Evolutionary conservation across 2,113 vertebrate genomes (phyloP).

Genomic region (Pelobates fuscus): DNA sequence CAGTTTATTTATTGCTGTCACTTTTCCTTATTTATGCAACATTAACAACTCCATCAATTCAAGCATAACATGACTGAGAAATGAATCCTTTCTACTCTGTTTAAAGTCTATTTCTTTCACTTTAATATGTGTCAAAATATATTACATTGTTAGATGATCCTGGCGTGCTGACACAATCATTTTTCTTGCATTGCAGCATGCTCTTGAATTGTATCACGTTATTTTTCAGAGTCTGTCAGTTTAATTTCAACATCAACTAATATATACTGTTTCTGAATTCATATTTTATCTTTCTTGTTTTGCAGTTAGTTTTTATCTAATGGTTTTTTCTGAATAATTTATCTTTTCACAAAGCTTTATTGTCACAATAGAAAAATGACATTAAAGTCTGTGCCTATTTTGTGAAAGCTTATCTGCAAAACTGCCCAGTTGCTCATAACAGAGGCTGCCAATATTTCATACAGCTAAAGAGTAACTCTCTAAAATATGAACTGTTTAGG

Average conservation of each 20-base stretch:
- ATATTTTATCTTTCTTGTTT: neutral
- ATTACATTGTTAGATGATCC: neutral
- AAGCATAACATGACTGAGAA: neutral
- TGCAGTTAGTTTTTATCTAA: neutral
- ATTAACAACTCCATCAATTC: neutral
- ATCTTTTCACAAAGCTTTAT: no score
- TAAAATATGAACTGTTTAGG: no score
- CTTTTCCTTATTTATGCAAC: no score
- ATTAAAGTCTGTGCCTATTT: no score
- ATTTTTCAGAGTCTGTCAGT: neutral
- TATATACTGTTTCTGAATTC: neutral
- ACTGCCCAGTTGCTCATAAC: no score
- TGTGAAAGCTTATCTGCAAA: no score
- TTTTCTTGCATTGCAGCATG: neutral
- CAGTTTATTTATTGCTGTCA: no score
- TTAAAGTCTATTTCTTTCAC: neutral
- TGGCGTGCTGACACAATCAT: neutral
- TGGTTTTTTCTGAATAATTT: neutral
- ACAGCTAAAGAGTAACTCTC: no score
- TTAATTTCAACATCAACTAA: neutral
- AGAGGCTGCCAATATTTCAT: no score
- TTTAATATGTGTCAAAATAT: neutral
- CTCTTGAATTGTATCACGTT: neutral
- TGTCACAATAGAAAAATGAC: no score
- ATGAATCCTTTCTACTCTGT: neutral